These are phyloP conservation scores for Gambelia wislizenii DNA, from an alignment of 2,797 vertebrate species.

Conservation along the genomic window DNA sequence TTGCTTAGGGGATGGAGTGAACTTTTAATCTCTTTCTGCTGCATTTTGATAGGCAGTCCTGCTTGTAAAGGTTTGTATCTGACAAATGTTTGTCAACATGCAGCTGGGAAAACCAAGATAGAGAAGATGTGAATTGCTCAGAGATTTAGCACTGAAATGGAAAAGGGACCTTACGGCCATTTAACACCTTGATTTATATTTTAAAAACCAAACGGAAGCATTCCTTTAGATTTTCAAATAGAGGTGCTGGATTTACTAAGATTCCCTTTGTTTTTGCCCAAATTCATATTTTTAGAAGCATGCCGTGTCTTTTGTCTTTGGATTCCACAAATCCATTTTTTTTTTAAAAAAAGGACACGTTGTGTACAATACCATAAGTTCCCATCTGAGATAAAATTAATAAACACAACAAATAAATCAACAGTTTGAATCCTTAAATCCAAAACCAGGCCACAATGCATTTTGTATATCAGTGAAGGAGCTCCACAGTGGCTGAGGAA, in stretches of 20 bases:
- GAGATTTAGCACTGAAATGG: not conserved
- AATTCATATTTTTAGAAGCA: not conserved
- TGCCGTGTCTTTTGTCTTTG: not conserved
- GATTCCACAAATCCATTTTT: not conserved
- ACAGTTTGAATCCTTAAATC: too few species aligned
- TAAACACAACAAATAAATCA: too few species aligned
- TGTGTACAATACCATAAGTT: too few species aligned
- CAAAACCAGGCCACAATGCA: too few species aligned
- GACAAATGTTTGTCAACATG: not conserved
- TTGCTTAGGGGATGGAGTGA: not conserved
- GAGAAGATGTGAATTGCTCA: too few species aligned
- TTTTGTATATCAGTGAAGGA: too few species aligned
- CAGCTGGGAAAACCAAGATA: constrained; percentile 5
- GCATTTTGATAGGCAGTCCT: not conserved
- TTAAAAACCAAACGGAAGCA: not conserved
- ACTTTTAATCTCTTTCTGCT: not conserved
- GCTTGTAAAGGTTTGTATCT: not conserved
- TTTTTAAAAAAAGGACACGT: too few species aligned
- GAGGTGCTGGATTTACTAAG: too few species aligned
- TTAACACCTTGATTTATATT: not conserved
- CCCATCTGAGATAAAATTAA: too few species aligned
- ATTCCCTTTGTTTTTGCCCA: not conserved
- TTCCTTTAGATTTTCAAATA: not conserved
- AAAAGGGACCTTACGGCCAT: not conserved
- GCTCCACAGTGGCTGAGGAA: too few species aligned